phyloP scores from a whole-genome alignment of 2,888 invertebrate species.

The Diarsia brunnea region DNA sequence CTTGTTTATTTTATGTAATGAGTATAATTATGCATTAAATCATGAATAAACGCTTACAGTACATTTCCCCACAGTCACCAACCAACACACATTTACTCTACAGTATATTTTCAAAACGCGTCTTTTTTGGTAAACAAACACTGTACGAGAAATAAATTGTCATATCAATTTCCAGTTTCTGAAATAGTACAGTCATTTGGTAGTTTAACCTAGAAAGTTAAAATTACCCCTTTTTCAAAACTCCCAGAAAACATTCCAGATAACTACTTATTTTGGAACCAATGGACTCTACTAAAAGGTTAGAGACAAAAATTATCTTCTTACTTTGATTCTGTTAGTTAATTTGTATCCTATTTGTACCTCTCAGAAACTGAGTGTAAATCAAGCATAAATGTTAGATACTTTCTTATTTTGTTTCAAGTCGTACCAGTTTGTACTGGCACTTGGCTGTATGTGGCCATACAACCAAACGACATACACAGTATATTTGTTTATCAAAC shows the following conservation, averaged over 20 bases:
- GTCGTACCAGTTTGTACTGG: neutral
- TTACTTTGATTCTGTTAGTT: neutral
- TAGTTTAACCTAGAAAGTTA: too few relatives aligned
- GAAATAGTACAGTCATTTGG: too few relatives aligned
- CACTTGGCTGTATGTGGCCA: neutral
- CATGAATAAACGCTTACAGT: neutral
- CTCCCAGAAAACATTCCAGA: too few relatives aligned
- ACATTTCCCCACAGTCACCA: slow-evolving; percentile 14
- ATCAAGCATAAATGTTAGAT: neutral
- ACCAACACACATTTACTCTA: slow-evolving; percentile 2
- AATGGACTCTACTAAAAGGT: too few relatives aligned
- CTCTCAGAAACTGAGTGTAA: neutral
- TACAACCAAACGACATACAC: neutral
- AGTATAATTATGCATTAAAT: neutral
- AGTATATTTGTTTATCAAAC: slow-evolving; percentile 23
- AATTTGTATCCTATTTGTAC: neutral
- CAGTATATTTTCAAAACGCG: too few relatives aligned
- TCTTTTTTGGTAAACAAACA: slow-evolving; percentile 26
- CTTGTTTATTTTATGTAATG: neutral
- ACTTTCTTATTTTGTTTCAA: neutral
- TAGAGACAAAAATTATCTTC: neutral
- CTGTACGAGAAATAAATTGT: neutral
- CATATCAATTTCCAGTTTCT: neutral
- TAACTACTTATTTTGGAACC: too few relatives aligned
- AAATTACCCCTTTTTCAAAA: too few relatives aligned